Percentiles rank a stretch among this genome's conserved stretches.
Evolutionary conservation across 2,888 invertebrate genomes (phyloP).

Genomic region (Thecophora atra): DNA sequence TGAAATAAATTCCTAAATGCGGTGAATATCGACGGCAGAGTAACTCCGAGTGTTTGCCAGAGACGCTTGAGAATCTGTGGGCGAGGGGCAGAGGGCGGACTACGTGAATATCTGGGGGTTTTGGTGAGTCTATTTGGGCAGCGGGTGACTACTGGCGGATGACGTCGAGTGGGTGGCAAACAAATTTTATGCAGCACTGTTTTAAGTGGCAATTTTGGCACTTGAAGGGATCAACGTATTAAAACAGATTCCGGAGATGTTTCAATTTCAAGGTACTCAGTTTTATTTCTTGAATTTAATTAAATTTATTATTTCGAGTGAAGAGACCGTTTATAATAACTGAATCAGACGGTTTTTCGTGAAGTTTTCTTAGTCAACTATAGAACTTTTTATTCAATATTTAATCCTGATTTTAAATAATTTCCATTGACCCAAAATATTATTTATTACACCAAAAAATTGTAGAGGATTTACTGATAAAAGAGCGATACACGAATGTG

Average conservation of each 20-base stretch:
- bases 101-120: not conserved
- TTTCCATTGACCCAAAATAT: no score
- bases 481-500: no score
- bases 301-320: not conserved
- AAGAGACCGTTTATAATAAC: no score
- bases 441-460: no score
- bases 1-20: conserved; percentile 32
- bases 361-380: no score
- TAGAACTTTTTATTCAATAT: no score
- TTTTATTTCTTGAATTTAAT: not conserved
- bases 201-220: conserved; percentile 26
- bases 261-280: not conserved
- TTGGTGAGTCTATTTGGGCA: no score
- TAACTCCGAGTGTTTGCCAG: not conserved
- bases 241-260: not conserved
- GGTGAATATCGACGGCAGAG: not conserved
- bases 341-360: no score
- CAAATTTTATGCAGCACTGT: conserved; percentile 9
- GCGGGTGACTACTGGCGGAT: not conserved
- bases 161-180: conserved; percentile 7
- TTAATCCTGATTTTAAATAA: no score
- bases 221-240: conserved; percentile 21
- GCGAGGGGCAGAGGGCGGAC: no score
- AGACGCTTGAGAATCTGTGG: not conserved
- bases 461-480: not conserved